Evolutionary conservation across 2,797 vertebrate genomes (phyloP).

Genomic region (Bufotes viridis): DNA sequence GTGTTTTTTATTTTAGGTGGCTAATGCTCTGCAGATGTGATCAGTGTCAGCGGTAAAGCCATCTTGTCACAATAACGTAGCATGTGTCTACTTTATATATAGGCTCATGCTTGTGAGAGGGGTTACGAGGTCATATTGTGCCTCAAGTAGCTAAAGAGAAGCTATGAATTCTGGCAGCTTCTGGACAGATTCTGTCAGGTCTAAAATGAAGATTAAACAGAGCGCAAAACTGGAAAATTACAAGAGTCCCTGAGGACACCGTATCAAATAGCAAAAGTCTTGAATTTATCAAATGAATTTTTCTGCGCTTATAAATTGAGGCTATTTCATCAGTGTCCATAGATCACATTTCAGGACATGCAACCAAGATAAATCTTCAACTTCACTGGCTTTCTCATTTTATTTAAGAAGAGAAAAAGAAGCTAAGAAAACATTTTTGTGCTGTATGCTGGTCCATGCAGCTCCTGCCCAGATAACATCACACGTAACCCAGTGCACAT

Average conservation of each 20-base stretch:
- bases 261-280: slow-evolving; percentile 32
- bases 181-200: slow-evolving; percentile 11
- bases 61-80: background rate
- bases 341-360: slow-evolving; percentile 6
- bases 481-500: background rate
- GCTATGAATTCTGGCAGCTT: background rate
- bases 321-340: slow-evolving; percentile 13
- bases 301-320: slow-evolving; percentile 26
- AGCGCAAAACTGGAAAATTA: slow-evolving; percentile 50
- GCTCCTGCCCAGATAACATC: slow-evolving; percentile 8
- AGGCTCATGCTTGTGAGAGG: background rate
- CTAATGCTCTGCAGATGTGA: background rate
- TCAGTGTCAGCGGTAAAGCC: background rate
- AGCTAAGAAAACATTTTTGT: slow-evolving; percentile 16
- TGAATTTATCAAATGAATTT: slow-evolving; percentile 46
- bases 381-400: slow-evolving; percentile 27
- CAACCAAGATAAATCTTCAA: background rate
- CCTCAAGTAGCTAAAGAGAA: background rate
- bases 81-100: background rate
- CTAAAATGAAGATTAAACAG: slow-evolving; percentile 53
- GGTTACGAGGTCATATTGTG: background rate
- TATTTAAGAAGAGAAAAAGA: background rate
- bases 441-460: background rate
- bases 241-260: slow-evolving; percentile 7
- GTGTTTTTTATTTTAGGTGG: background rate